Evolutionary conservation across 2,113 vertebrate species (phyloP).

Genomic region (Hippopotamus amphibius): DNA sequence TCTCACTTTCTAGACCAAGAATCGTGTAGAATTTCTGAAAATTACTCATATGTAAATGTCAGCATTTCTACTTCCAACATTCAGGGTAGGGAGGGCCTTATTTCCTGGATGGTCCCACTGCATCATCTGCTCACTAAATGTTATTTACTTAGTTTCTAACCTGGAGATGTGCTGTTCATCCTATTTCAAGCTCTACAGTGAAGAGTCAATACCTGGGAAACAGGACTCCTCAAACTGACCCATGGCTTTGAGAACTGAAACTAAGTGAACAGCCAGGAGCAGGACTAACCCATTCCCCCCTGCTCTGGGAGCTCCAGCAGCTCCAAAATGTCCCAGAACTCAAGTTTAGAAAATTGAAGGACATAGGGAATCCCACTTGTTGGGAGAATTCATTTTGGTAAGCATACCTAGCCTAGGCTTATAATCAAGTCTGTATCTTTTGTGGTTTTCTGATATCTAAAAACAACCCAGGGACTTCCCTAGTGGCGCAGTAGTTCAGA

Average conservation of each 20-base stretch:
- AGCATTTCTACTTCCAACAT: neutral
- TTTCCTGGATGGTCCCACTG: neutral
- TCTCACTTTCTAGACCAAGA: constrained; percentile 1
- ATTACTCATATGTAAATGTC: neutral
- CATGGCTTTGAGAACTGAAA: neutral
- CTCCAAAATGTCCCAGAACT: neutral
- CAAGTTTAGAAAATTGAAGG: neutral
- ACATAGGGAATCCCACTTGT: neutral
- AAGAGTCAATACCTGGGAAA: neutral
- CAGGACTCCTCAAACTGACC: neutral
- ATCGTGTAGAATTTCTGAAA: neutral
- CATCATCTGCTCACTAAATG: neutral
- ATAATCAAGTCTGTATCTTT: neutral
- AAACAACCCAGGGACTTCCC: neutral
- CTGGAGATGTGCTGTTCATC: too few relatives aligned
- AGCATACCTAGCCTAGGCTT: neutral
- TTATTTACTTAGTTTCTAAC: neutral
- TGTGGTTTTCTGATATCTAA: neutral
- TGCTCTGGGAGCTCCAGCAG: neutral
- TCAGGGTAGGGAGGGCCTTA: neutral
- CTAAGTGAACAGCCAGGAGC: neutral
- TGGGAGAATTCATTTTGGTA: neutral
- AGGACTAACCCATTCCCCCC: neutral
- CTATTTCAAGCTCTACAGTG: neutral
- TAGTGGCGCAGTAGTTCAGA: too few relatives aligned